Conservation (phyloP, 1,140 invertebrate species). For the Drosophila chauvacae region DNA sequence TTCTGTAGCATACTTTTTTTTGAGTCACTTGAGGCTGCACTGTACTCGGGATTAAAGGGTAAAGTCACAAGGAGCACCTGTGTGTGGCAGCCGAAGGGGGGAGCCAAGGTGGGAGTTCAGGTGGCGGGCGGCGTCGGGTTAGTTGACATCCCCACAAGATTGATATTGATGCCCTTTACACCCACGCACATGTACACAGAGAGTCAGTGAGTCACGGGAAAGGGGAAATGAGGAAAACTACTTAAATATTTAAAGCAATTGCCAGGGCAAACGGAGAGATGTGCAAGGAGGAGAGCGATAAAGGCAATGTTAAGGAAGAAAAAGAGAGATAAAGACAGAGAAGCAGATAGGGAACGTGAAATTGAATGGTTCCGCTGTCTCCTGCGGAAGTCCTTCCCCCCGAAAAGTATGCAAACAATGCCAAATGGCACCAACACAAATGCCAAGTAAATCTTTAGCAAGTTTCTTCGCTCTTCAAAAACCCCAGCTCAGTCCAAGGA, state of each 20-base stretch:
- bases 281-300: conserved; percentile 6
- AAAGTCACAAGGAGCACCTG: conserved; percentile 13
- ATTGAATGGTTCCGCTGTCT: conserved; percentile 42
- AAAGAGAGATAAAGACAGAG: neutral
- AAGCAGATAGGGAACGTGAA: conserved; percentile 7
- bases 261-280: conserved; percentile 24
- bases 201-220: conserved; percentile 24
- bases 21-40: neutral
- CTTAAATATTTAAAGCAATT: conserved; percentile 79
- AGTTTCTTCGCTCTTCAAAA: conserved; percentile 8
- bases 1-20: too few relatives aligned
- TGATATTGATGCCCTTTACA: conserved; percentile 48
- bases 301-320: neutral
- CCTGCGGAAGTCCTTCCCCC: conserved; percentile 6
- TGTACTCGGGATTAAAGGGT: conserved; percentile 15
- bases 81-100: neutral
- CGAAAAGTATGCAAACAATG: conserved; percentile 48
- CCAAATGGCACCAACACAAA: conserved; percentile 46
- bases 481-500: neutral
- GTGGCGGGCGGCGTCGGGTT: conserved; percentile 7
- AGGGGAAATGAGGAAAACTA: conserved; percentile 63
- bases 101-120: neutral
- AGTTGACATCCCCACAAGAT: conserved; percentile 48
- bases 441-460: conserved; percentile 41
- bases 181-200: conserved; percentile 17